Percentiles rank a stretch among this genome's conserved stretches.
phyloP scores from a whole-genome alignment of 2,113 vertebrate genomes.

The Anseranas semipalmata region DNA sequence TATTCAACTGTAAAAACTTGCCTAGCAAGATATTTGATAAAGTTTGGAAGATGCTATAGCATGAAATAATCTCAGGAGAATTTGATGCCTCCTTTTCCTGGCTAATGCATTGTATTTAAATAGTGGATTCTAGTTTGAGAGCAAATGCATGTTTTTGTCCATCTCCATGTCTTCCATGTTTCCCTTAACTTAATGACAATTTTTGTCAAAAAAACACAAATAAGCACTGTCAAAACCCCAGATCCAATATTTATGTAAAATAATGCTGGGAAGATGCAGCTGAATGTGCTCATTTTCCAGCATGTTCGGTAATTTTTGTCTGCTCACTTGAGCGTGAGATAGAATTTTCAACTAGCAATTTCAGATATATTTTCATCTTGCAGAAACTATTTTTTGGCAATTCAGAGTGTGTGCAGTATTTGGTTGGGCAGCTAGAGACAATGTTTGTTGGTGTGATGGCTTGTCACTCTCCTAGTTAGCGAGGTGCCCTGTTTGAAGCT shows the following conservation, averaged over 20 bases:
- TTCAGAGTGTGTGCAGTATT: neutral
- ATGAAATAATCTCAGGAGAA: neutral
- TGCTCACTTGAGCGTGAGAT: slow-evolving; percentile 37
- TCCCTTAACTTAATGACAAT: neutral
- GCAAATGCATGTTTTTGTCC: neutral
- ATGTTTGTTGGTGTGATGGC: neutral
- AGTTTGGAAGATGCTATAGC: neutral
- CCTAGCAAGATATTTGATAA: neutral
- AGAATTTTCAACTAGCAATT: slow-evolving; percentile 49
- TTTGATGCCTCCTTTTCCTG: neutral
- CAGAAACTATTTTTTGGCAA: neutral
- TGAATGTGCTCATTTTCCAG: slow-evolving; percentile 22
- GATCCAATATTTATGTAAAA: slow-evolving; percentile 42
- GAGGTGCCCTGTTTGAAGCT: neutral
- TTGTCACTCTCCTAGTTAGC: neutral
- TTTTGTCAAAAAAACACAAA: neutral
- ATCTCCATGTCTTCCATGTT: neutral
- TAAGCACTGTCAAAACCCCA: neutral
- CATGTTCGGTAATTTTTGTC: neutral
- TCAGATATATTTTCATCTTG: slow-evolving; percentile 27
- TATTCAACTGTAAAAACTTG: neutral
- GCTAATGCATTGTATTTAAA: neutral
- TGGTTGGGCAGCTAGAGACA: neutral
- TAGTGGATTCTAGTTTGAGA: neutral
- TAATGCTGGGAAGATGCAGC: neutral